These are phyloP conservation scores for Neoitamus cyanurus DNA, from an alignment of 2,888 invertebrate species.

Conservation along the genomic window DNA sequence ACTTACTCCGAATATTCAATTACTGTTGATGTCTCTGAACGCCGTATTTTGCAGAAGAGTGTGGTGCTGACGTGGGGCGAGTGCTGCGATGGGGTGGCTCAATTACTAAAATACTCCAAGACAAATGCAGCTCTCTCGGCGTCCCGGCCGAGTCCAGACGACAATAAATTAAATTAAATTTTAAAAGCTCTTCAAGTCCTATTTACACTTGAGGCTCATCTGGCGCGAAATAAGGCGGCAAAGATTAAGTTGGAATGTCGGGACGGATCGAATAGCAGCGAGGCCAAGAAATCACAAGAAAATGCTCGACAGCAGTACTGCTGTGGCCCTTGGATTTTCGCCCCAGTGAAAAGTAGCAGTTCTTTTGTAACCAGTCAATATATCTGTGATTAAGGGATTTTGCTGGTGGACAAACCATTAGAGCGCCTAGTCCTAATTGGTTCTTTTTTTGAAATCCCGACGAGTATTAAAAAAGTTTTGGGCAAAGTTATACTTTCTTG, in stretches of 20 bases:
- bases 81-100: not conserved
- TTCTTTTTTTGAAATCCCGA: not conserved
- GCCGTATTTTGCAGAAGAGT: not conserved
- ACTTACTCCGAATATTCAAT: not conserved
- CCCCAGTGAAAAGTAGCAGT: not conserved
- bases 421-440: not conserved
- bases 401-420: not conserved
- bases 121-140: not conserved
- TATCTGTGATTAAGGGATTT: not conserved
- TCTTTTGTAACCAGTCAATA: not conserved
- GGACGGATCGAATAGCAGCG: not conserved
- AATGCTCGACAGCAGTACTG: not conserved
- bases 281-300: slow-evolving; percentile 23
- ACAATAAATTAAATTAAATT: slow-evolving; percentile 33
- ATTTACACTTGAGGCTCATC: slow-evolving; percentile 27
- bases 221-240: not conserved
- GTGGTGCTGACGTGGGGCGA: not conserved
- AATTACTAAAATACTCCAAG: not conserved
- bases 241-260: not conserved
- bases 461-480: not conserved
- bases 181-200: slow-evolving; percentile 32
- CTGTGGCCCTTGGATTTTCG: not conserved
- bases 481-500: not conserved
- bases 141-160: not conserved
- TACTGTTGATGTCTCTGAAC: not conserved